Evolutionary conservation across 2,797 vertebrate genomes (phyloP), one percentile per base, ranked within the genome.

Genomic region (Labroides dimidiatus): DNA sequence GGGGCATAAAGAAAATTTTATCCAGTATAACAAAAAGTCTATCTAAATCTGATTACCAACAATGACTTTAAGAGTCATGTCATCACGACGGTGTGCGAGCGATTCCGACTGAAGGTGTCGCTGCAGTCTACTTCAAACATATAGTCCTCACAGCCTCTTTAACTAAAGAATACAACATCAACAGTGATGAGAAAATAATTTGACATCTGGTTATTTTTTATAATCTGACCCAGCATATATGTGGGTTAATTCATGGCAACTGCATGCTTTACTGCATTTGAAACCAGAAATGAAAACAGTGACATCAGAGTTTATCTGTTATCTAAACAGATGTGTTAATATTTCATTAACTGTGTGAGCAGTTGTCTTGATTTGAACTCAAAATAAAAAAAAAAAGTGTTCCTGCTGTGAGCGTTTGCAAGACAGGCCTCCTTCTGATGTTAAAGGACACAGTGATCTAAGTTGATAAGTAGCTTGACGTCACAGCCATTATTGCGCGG

Each of bases 401-500:
- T 58, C 24, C 42, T 61, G 36, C 44, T 1, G 59, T 55, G 52
- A 42, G 51, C 45, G 69, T 66, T 55, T 67, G 54, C 47, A 51
- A 59, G 20, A 39, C n/a, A 56, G 63, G 41, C 8, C 36, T 39
- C 36, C 8, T 39, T 0, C 55, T 36, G 27, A 52, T 41, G 44
- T 62, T 20, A 52, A 62, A 10, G 41, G 64, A 80, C 88, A 89
- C 86, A 85, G 88, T 87, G 81, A 72, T 85, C 56, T 30, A 59
- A 69, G 69, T 77, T 55, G 24, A 52, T 33, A 75, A 45, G 41
- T 82, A 23, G 59, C 51, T 78, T 61, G 49, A 81, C 20, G 47
- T 86, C 82, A 83, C 78, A 80, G 84, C 75, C 61, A 11, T 86
- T 86, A 82, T 84, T 85, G 82, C 80, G 41, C 70, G 72, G 84